These are phyloP conservation scores for Chloroceryle aenea DNA, from an alignment of 2,113 vertebrate genomes.

Conservation along the genomic window DNA sequence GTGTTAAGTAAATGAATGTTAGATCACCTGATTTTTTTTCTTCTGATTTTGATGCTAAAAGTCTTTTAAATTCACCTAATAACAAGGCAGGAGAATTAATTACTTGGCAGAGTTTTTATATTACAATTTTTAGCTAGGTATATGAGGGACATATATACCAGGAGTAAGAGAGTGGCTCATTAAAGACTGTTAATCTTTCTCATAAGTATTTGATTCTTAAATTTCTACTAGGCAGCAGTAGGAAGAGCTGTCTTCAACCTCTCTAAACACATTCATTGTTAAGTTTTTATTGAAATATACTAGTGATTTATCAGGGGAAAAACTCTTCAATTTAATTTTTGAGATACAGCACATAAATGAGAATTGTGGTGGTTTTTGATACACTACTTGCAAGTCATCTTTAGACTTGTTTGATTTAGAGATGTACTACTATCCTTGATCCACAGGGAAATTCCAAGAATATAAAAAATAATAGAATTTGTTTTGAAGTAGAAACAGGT, in stretches of 20 bases:
- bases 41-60: background rate
- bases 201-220: background rate
- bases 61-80: background rate
- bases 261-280: background rate
- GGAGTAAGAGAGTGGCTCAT: background rate
- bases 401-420: background rate
- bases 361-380: background rate
- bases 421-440: background rate
- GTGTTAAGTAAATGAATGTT: background rate
- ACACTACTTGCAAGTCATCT: background rate
- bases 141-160: no score
- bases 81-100: background rate
- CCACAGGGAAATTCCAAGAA: background rate
- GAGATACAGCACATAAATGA: background rate
- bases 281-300: background rate
- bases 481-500: background rate
- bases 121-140: background rate
- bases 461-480: background rate
- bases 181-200: background rate
- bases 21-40: background rate
- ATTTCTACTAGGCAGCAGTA: background rate
- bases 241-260: background rate
- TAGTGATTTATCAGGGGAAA: background rate
- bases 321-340: background rate
- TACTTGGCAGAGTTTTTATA: background rate